Evolutionary conservation across 2,113 vertebrate genomes (phyloP), one percentile per base, ranked within the genome.

Genomic region (Numida meleagris): DNA sequence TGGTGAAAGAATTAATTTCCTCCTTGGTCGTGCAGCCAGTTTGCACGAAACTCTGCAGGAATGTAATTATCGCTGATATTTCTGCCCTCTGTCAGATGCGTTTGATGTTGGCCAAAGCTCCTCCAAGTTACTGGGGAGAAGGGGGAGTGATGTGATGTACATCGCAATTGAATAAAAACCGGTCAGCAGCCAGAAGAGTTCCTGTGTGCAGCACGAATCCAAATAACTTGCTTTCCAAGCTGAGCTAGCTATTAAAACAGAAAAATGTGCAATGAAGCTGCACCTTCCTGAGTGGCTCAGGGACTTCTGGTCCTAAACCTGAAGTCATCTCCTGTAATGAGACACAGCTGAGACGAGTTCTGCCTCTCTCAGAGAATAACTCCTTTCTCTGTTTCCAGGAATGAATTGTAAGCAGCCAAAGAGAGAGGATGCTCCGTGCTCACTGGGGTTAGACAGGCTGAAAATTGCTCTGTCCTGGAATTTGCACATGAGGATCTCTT

Each of bases 51-150:
- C 76, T 92, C 72, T 4, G 10, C 86, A 82, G 79, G 85, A 93
- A 93, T 58, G 82, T 83, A 94, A 94, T 94, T 95, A 91, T 91
- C 85, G 38, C 82, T 66, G 75, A 91, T 82, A 83, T 80, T 95
- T 82, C 67, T 93, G 88, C 67, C 90, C 79, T 80, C 90, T 82
- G 61, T 90, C 79, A 88, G 82, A 82, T 73, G 65, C 80, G 58
- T 95, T 91, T 96, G 92, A 91, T 91, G 90, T 50, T 66, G 67
- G 75, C 67, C 85, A 88, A 58, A 18, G 40, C 33, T 85, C 63
- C 88, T 89, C 75, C 24, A 29, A 53, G 40, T 85, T 80, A n/a
- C 67, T 80, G 59, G 14, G 17, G 45, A 66, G 57, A 78, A 87
- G 36, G 25, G 43, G 53, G 45, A 55, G n/a, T 33, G 63, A 8